A percentile compares a stretch with the other conserved stretches of the same genome.
These are phyloP conservation scores for Chrysogorgia sp. DNA, from an alignment of 92 coral and sea anemone species.

Conservation along the genomic window DNA sequence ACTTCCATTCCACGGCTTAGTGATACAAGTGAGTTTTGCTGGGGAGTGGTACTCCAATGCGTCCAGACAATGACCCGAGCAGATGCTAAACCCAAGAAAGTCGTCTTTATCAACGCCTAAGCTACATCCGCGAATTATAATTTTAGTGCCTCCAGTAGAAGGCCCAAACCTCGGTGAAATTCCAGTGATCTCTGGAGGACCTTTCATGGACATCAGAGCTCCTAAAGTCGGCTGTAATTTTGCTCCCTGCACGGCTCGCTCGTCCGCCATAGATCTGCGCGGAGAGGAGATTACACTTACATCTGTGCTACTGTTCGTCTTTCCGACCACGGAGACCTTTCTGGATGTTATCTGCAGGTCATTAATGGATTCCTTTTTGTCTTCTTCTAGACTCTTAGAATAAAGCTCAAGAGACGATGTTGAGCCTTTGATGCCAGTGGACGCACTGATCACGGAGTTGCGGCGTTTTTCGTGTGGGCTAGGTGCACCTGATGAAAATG, in stretches of 20 bases:
- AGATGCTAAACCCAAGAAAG: conserved; percentile 66
- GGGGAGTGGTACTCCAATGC: conserved; percentile 90
- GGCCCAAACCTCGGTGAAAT: conserved; percentile 89
- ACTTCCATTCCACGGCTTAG: conserved; percentile 86
- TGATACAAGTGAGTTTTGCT: conserved; percentile 76
- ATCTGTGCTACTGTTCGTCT: conserved; percentile 50
- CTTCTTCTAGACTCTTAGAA: conserved; percentile 45
- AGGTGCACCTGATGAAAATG: conserved; percentile 11
- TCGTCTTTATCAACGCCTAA: conserved; percentile 77
- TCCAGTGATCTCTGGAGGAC: conserved; percentile 91
- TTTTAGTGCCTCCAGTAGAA: conserved; percentile 81
- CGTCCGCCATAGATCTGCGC: neutral
- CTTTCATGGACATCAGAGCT: conserved; percentile 77
- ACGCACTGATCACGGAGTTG: conserved; percentile 74
- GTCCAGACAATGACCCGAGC: conserved; percentile 73
- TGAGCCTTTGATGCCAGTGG: conserved; percentile 78
- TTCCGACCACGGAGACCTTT: conserved; percentile 11
- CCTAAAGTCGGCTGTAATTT: conserved; percentile 90
- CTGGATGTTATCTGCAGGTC: neutral
- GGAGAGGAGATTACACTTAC: conserved; percentile 25
- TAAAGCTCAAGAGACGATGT: conserved; percentile 80
- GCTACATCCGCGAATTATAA: conserved; percentile 84
- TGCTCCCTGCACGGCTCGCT: conserved; percentile 54
- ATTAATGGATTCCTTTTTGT: conserved; percentile 10
- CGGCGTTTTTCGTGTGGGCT: conserved; percentile 68